Conservation (phyloP, 2,888 invertebrate species). For the Macrostomum cliftonense region DNA sequence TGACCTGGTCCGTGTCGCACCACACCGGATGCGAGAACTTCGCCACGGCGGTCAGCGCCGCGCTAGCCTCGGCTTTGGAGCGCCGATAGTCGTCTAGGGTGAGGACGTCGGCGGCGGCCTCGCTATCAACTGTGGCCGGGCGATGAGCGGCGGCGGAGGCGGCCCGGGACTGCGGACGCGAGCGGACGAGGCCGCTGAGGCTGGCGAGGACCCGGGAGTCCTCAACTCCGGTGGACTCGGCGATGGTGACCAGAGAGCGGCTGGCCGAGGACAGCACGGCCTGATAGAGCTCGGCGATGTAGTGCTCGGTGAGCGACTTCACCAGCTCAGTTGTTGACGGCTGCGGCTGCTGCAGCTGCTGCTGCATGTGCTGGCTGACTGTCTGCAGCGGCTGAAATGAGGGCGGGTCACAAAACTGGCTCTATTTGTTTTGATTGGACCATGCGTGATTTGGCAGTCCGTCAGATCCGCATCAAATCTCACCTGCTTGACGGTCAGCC, state of each 20-base stretch:
- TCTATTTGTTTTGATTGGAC: too few species aligned
- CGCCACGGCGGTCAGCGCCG: slow-evolving; percentile 22
- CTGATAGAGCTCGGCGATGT: slow-evolving; percentile 25
- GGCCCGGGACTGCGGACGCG: too few species aligned
- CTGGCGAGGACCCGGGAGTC: too few species aligned
- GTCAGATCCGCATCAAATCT: too few species aligned
- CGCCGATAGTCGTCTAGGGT: slow-evolving; percentile 17
- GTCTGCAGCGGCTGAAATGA: too few species aligned
- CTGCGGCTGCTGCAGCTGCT: too few species aligned
- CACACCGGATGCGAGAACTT: slow-evolving; percentile 28
- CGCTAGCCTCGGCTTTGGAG: slow-evolving; percentile 23
- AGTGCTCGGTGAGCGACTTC: slow-evolving; percentile 18
- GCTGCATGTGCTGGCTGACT: too few species aligned
- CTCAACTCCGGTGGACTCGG: slow-evolving; percentile 22
- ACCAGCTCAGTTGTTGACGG: neutral
- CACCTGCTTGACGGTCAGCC: too few species aligned
- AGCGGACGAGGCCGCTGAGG: too few species aligned
- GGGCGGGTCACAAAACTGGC: too few species aligned
- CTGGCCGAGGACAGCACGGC: slow-evolving; percentile 25
- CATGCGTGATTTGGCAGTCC: too few species aligned
- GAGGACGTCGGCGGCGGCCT: neutral
- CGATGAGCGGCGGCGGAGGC: neutral
- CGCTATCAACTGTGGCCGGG: neutral
- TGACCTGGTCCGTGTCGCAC: slow-evolving; percentile 23
- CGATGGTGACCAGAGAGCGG: slow-evolving; percentile 26